Evolutionary conservation across 2,797 vertebrate genomes (phyloP).

Genomic region (Macropus fuliginosus): DNA sequence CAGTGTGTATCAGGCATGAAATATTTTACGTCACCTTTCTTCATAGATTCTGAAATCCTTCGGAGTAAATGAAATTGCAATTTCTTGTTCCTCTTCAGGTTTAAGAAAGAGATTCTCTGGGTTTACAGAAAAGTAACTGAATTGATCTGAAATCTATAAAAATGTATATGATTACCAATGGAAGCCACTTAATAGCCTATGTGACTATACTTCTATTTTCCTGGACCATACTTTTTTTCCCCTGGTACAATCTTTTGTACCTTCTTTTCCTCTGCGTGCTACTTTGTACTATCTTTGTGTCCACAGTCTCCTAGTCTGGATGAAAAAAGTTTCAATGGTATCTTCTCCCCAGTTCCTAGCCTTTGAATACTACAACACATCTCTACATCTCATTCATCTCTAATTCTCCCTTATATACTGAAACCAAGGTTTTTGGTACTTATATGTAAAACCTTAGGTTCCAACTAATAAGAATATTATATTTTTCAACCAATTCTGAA

Average conservation of each 20-base stretch:
- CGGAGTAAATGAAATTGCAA: constrained; percentile 90
- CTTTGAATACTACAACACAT: neutral
- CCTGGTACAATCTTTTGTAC: neutral
- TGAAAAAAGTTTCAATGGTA: neutral
- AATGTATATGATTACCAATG: constrained; percentile 19
- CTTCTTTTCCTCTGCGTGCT: neutral
- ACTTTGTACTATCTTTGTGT: neutral
- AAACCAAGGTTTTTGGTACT: neutral
- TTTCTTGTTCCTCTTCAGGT: constrained; percentile 89
- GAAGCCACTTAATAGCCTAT: neutral
- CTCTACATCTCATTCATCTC: neutral
- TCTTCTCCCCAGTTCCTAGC: neutral
- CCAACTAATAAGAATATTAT: neutral
- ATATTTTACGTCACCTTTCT: constrained; percentile 88
- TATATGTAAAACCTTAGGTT: neutral
- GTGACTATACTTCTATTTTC: neutral
- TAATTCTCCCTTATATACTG: neutral
- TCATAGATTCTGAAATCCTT: constrained; percentile 76
- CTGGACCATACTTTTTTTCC: neutral
- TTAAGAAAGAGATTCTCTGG: constrained; percentile 90
- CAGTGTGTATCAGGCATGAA: neutral
- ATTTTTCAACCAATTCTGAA: neutral
- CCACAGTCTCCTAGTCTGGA: neutral
- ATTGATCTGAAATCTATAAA: constrained; percentile 86
- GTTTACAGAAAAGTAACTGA: constrained; percentile 89